Evolutionary conservation across 2,113 vertebrate species (phyloP), one percentile per base, ranked within the genome.

Genomic region (Hippocampus mohnikei): DNA sequence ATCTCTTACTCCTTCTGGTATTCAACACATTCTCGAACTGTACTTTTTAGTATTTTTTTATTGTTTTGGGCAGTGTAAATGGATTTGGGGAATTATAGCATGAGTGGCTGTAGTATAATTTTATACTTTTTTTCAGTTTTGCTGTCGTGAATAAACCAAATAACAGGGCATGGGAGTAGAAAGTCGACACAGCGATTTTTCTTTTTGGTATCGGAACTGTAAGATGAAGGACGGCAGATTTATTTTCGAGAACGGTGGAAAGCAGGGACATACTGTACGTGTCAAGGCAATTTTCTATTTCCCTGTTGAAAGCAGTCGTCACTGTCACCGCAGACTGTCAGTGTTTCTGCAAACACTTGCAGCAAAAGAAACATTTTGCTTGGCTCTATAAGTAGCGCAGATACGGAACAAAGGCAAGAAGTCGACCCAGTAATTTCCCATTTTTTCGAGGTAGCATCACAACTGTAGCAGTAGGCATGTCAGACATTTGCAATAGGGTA

Each of bases 1-100:
- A 56, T 56, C 66, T 58, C 67, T 0, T 1, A 56, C 76, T 77
- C 61, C 76, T 33, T 12, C 18, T 67, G 50, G 16, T 77, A 46
- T 29, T 42, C 52, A 72, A 44, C 53, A 21, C 20, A 42, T 23
- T 46, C 6, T 10, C 46, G 20, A 21, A 40, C 60, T 63, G 20
- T 63, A 41, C 5, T 64, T 27, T 58, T 3, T 58, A 58, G 2
- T 42, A 42, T 64, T 21, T 44, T 44, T 42, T 23, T 2, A 41
- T n/a, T 64, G 41, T 64, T 44, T 64, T n/a, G 60, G 20, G n/a
- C 11, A 40, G 33, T 62, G 56, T 27, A 44, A 44, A 11, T 44
- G 42, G 42, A 44, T 64, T 64, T 64, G 42, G 6, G 62, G 12
- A 64, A 64, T 64, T 6, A 12, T 12, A 64, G 40, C n/a, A 8